phyloP scores from a whole-genome alignment of 2,113 vertebrate species.

The Polypterus bichir region DNA sequence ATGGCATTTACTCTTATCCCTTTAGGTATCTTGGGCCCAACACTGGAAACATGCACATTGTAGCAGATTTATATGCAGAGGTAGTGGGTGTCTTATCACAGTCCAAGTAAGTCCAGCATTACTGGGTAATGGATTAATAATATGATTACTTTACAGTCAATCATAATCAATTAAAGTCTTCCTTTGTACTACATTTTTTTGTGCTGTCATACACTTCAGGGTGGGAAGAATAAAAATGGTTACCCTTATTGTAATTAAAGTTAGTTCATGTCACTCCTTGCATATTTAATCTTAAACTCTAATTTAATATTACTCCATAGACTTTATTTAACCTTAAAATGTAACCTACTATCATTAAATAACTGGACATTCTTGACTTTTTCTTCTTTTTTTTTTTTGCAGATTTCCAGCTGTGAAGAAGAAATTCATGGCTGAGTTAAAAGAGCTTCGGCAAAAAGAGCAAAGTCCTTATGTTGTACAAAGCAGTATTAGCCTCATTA shows the following conservation, averaged over 20 bases:
- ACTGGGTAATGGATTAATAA: neutral
- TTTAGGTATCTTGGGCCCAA: slow-evolving; percentile 90
- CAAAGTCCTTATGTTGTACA: slow-evolving; percentile 84
- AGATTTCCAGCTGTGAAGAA: slow-evolving; percentile 95
- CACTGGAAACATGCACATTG: slow-evolving; percentile 97
- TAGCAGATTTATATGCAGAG: slow-evolving; percentile 94
- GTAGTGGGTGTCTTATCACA: slow-evolving; percentile 91
- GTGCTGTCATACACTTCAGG: no score
- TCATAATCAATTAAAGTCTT: no score
- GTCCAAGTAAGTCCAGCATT: slow-evolving; percentile 71
- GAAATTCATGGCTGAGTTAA: slow-evolving; percentile 91
- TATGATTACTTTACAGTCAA: no score
- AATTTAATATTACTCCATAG: no score
- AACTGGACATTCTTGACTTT: neutral
- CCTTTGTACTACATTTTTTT: no score
- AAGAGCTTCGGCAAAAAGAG: slow-evolving; percentile 88
- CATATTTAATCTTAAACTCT: no score
- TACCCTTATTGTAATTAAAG: neutral
- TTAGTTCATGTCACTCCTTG: no score
- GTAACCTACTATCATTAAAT: neutral
- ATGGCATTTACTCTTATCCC: slow-evolving; percentile 13
- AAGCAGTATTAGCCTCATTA: slow-evolving; percentile 94
- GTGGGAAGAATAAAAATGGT: no score
- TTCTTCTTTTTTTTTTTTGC: slow-evolving; percentile 19
- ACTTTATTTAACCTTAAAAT: neutral